A percentile compares a stretch with the other conserved stretches of the same genome.
These are phyloP conservation scores for Tachuris rubrigastra DNA, from an alignment of 2,113 vertebrate genomes.

Conservation along the genomic window DNA sequence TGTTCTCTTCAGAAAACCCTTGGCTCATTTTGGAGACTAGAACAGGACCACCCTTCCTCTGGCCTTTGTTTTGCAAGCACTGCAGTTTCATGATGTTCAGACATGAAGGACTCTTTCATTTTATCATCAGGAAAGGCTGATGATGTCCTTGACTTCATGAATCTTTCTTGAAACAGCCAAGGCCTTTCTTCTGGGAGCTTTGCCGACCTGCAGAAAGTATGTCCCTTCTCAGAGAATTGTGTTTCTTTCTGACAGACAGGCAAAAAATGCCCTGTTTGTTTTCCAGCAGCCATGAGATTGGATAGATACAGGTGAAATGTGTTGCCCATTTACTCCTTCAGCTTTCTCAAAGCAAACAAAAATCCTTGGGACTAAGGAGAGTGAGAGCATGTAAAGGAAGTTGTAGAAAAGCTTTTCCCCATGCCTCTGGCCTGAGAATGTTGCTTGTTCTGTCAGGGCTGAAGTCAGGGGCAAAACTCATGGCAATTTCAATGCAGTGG, in stretches of 20 bases:
- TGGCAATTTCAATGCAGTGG: not conserved
- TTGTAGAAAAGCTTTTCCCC: slow-evolving; percentile 23
- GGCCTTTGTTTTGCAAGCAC: not conserved
- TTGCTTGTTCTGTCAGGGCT: slow-evolving; percentile 23
- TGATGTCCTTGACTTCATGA: not conserved
- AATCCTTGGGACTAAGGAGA: not conserved
- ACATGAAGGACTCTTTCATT: not conserved
- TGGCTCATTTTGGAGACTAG: not conserved
- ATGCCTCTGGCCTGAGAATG: not conserved
- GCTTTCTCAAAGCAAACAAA: not conserved
- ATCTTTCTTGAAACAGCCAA: not conserved
- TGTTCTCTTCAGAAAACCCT: not conserved
- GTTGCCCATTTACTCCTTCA: not conserved
- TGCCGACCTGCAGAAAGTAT: not conserved
- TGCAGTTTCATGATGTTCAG: not conserved
- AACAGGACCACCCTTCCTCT: not conserved
- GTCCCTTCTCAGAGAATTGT: not conserved
- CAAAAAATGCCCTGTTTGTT: not conserved
- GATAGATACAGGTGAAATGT: not conserved
- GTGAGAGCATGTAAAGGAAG: not conserved
- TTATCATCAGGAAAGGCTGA: fast-evolving
- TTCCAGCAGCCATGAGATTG: not conserved
- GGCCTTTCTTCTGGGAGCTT: not conserved
- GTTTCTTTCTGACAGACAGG: not conserved
- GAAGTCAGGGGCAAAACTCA: slow-evolving; percentile 51